Percentiles rank a stretch among this genome's conserved stretches.
These are phyloP conservation scores for Ophion ellenae DNA, from an alignment of 2,888 invertebrate species.

Conservation along the genomic window DNA sequence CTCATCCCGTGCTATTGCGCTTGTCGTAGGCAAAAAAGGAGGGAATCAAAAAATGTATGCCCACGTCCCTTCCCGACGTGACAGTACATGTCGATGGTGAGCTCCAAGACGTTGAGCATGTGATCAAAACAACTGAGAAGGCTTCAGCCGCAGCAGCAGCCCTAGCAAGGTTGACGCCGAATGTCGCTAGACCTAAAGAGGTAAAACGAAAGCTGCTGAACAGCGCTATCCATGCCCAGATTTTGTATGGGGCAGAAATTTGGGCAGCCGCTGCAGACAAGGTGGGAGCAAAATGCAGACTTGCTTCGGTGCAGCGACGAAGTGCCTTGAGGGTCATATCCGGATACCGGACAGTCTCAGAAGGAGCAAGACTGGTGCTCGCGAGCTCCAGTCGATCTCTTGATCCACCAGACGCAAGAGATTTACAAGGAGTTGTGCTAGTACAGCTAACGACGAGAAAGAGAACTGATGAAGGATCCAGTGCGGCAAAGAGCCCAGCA, in stretches of 20 bases:
- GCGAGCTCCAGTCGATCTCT: slow-evolving; percentile 37
- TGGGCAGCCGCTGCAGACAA: no score
- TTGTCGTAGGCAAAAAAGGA: no score
- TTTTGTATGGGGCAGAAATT: slow-evolving; percentile 60
- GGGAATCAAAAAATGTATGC: no score
- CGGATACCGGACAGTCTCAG: slow-evolving; percentile 48
- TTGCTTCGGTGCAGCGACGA: slow-evolving; percentile 37
- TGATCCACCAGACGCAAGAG: slow-evolving; percentile 34
- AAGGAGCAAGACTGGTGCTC: slow-evolving; percentile 33
- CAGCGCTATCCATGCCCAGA: slow-evolving; percentile 49
- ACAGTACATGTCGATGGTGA: slow-evolving; percentile 15
- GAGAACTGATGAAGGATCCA: neutral
- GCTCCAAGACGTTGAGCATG: no score
- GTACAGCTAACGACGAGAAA: neutral
- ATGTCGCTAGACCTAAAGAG: no score
- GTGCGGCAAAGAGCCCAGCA: slow-evolving; percentile 16
- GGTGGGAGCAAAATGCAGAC: slow-evolving; percentile 12
- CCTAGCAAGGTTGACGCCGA: no score
- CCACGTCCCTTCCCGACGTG: no score
- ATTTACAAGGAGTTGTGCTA: slow-evolving; percentile 26
- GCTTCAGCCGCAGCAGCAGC: no score
- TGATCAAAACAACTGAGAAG: no score
- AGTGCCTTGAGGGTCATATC: slow-evolving; percentile 42
- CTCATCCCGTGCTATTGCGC: no score
- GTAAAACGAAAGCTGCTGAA: no score